These are phyloP conservation scores for Parauchenoglanis punctatus DNA, from an alignment of 2,797 vertebrate species.

Conservation along the genomic window DNA sequence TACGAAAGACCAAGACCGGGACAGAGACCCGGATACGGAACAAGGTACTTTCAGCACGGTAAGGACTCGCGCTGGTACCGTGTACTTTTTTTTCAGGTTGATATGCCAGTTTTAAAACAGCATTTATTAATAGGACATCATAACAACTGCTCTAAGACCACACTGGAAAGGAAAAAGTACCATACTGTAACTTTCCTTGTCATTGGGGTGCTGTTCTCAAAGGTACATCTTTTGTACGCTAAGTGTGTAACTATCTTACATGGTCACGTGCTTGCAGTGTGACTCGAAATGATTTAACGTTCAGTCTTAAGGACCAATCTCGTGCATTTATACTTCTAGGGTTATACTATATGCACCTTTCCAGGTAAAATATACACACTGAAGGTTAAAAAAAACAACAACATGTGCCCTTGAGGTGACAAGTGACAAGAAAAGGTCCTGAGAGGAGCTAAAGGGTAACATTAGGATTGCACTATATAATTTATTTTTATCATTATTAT, in stretches of 20 bases:
- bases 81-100: neutral
- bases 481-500: neutral
- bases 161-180: neutral
- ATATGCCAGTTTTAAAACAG: neutral
- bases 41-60: conserved; percentile 92
- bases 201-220: neutral
- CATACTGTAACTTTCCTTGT: neutral
- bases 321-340: neutral
- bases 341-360: neutral
- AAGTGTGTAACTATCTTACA: neutral
- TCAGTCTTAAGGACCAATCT: neutral
- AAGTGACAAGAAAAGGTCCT: neutral
- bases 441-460: neutral
- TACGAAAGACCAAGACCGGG: conserved; percentile 85
- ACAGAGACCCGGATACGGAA: conserved; percentile 88
- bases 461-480: neutral
- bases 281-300: neutral
- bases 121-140: neutral
- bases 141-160: too few species aligned
- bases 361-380: neutral
- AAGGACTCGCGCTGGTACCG: conserved; percentile 66
- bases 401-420: neutral
- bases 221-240: neutral
- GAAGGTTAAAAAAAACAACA: neutral
- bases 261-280: neutral